Base-by-base conservation (phyloP, 2,888 invertebrate genomes). In the Drosophila macrothrix region DNA sequence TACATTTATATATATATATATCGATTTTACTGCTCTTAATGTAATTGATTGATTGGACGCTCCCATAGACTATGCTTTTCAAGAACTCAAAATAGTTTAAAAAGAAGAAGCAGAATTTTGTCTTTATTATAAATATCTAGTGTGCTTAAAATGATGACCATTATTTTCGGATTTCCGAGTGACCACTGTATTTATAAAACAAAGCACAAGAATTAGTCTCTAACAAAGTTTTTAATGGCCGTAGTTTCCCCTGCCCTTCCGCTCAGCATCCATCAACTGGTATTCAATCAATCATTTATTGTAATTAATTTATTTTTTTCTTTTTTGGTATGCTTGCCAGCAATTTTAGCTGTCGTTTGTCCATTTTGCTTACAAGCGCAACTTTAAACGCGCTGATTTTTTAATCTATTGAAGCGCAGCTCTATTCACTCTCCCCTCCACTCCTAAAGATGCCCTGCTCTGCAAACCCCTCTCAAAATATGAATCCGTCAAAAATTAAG, bases 201-300 rank as follows among this genome's bases (percentile, higher is more conserved):
- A 53, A 28, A 56, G 58, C 28, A 59, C 56, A 28, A 55, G 37
- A 54, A 49, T 46, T 28, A 50, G 46, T 46, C 33, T 68, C 53
- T 60, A 58, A 41, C 54, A 46, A 63, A 37, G 63, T 60, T 53
- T 55, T 66, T 66, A 80, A 80, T 79, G 50, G 28, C 46, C 50
- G 19, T 22, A 31, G 56, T 56, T 43, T 53, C 14, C n/a, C 75
- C 31, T 31, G 35, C 55, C 56, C 16, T 64, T 43, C 29, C 31
- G 22, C 55, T 46, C 37, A 52, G 64, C 56, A 54, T 50, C 59
- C 35, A 73, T 63, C 41, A 60, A 56, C 54, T 46, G 43, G 33
- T 29, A 35, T 39, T 63, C 50, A 78, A 82, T 79, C 78, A 82
- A 79, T 79, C 78, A 79, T 82, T 68, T 60, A 28, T 59, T 39